Base-by-base conservation (phyloP, 2,113 vertebrate genomes). In the Eulemur macaco region DNA sequence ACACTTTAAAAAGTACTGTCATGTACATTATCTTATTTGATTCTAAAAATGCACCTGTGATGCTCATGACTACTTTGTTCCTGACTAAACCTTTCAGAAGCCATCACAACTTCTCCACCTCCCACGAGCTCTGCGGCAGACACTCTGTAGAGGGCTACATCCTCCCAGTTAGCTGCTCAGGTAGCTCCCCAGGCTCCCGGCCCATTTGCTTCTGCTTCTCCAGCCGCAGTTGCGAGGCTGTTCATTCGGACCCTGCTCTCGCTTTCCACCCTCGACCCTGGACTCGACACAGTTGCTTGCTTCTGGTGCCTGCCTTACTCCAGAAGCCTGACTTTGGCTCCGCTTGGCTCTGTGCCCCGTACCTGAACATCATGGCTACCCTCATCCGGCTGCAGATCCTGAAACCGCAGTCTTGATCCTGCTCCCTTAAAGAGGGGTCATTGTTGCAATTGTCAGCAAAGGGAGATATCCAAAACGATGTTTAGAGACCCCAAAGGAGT, bases 21-120 rank as follows among this genome's bases (percentile, higher is more conserved):
- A 0, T 56, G 15, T 25, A 12, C 52, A 89, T 66, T 23, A 63
- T 45, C 42, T 84, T 84, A 42, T 76, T 92, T 80, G 64, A 88
- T 81, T 86, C 73, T 73, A 52, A 95, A 95, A 94, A 58, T 69
- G 66, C 14, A 68, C 58, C 73, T 64, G 47, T 31, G 21, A 86
- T 82, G 63, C 20, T 69, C 42, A 54, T 52, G 47, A 73, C 12
- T n/a, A n/a, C 29, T 86, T 31, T 94, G 60, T 42, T 95, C 69
- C 82, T 21, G 54, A 69, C n/a, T 50, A 68, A 95, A 56, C 37
- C 37, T 85, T 66, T 68, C 52, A 34, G 45, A 85, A 54, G 85
- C 18, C 18, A 1, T 21, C 54, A 39, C 20, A 56, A 29, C n/a
- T n/a, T 50, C 10, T 47, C 18, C 27, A 20, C 27, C 25, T 92